These are phyloP conservation scores for Montifringilla adamsi DNA, from an alignment of 2,113 vertebrate species.

Conservation along the genomic window DNA sequence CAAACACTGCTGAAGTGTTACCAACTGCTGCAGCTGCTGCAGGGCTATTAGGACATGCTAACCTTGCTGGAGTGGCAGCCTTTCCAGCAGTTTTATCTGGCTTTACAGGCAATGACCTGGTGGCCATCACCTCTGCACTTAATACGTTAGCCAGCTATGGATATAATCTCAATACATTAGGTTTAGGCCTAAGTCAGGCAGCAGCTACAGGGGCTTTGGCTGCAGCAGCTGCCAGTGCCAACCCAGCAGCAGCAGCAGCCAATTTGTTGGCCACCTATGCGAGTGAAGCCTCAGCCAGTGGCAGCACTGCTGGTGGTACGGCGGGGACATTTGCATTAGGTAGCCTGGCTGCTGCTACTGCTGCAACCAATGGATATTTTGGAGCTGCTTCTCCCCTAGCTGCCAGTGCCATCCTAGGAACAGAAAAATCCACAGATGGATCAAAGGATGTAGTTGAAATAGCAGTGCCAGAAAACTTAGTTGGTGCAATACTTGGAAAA, in stretches of 20 bases:
- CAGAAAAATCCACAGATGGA: constrained; percentile 87
- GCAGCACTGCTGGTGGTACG: constrained; percentile 82
- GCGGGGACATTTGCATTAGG: constrained; percentile 87
- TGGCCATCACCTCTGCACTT: constrained; percentile 90
- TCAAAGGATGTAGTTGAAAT: constrained; percentile 90
- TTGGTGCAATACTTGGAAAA: constrained; percentile 90
- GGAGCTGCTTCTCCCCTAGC: constrained; percentile 87
- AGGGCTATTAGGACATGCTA: constrained; percentile 87
- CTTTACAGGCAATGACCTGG: constrained; percentile 88
- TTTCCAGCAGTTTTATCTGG: constrained; percentile 87
- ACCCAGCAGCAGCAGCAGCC: constrained; percentile 87
- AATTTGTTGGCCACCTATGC: constrained; percentile 88
- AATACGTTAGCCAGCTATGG: constrained; percentile 88
- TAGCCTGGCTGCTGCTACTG: constrained; percentile 89
- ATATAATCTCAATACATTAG: constrained; percentile 88
- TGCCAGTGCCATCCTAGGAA: constrained; percentile 88
- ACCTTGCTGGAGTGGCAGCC: constrained; percentile 86
- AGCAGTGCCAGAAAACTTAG: constrained; percentile 88
- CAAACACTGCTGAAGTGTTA: constrained; percentile 89
- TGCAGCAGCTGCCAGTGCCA: constrained; percentile 87
- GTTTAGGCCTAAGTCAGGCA: constrained; percentile 86
- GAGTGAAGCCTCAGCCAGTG: constrained; percentile 85
- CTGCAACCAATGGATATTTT: constrained; percentile 88
- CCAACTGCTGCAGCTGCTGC: constrained; percentile 85
- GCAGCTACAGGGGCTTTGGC: constrained; percentile 86